A percentile compares a stretch with the other conserved stretches of the same genome.
Conservation (phyloP, 2,888 invertebrate genomes). For the Drosophila mulleri region DNA sequence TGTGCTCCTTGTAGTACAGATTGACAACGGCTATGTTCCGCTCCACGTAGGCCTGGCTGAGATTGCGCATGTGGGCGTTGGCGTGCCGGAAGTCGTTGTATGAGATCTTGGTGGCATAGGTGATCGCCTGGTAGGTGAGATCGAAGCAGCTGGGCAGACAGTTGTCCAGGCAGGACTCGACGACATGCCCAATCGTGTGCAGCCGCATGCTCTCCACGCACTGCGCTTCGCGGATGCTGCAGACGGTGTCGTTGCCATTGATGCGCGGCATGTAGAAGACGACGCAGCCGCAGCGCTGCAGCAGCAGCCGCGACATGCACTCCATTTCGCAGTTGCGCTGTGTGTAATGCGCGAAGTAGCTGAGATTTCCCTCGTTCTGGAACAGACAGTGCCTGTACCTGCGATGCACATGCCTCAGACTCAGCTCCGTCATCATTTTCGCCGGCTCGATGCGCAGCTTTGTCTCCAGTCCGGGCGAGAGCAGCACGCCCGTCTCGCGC, state of each 20-base stretch:
- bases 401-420: constrained; percentile 66
- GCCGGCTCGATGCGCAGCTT: constrained; percentile 79
- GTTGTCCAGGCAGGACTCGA: constrained; percentile 85
- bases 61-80: constrained; percentile 47
- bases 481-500: constrained; percentile 76
- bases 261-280: constrained; percentile 86
- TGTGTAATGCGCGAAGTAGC: constrained; percentile 90
- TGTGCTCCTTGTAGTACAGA: constrained; percentile 90
- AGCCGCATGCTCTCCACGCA: constrained; percentile 85
- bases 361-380: constrained; percentile 88
- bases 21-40: constrained; percentile 90
- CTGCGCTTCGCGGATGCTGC: constrained; percentile 88
- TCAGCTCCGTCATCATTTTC: constrained; percentile 71
- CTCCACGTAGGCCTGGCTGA: constrained; percentile 65
- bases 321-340: constrained; percentile 92
- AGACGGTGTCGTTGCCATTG: constrained; percentile 88
- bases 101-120: constrained; percentile 87
- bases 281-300: constrained; percentile 82
- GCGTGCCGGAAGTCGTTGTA: constrained; percentile 66
- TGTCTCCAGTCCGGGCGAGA: constrained; percentile 78
- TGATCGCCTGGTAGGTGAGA: constrained; percentile 88
- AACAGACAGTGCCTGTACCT: constrained; percentile 89
- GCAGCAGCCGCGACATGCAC: constrained; percentile 90
- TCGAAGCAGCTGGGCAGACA: constrained; percentile 90
- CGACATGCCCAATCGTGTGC: constrained; percentile 46